Base-by-base conservation (phyloP, 2,113 vertebrate species). In the Junco hyemalis region DNA sequence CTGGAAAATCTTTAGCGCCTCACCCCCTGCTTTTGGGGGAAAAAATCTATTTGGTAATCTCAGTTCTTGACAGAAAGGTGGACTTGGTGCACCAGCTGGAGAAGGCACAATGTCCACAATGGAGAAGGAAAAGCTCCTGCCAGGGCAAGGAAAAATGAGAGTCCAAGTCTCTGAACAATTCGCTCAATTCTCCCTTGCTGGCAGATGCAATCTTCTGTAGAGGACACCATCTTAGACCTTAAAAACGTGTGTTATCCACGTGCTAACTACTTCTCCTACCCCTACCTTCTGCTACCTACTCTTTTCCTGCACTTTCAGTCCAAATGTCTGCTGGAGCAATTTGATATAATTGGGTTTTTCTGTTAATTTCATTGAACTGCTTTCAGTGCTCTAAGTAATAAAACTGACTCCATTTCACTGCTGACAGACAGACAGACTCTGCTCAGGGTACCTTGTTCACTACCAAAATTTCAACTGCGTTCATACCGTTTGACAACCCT, bases 371-470 rank as follows among this genome's bases (percentile, higher is more conserved):
- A 77, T 81, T 91, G 94, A 95, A 91, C 85, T 93, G 86, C 57
- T 63, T 79, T 92, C 90, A 96, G 26, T 82, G 33, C 35, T 76
- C 1, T 14, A 61, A 81, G 78, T 64, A 86, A 96, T 71, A 90
- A 66, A 90, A 82, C 91, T 93, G 90, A 86, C 57, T 95, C 91
- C 74, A n/a, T 86, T 94, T 91, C 91, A 76, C 42, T 71, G 82
- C 72, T 88, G 56, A 68, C 44, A 92, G 61, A 59, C 70, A 85
- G 61, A 59, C 70, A 85, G 61, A 40, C 36, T 83, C 57, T 61
- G 57, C 42, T 84, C 63, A 35, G 20, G 8, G 12, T 15, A 71
- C 29, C 48, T 81, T 33, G 33, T 2, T 81, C 59, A 28, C 24
- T 35, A 64, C 4, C 19, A 35, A 61, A 38, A 83, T 54, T 90